Conservation (phyloP, 2,888 invertebrate genomes). For the Sylvicola fuscatus region DNA sequence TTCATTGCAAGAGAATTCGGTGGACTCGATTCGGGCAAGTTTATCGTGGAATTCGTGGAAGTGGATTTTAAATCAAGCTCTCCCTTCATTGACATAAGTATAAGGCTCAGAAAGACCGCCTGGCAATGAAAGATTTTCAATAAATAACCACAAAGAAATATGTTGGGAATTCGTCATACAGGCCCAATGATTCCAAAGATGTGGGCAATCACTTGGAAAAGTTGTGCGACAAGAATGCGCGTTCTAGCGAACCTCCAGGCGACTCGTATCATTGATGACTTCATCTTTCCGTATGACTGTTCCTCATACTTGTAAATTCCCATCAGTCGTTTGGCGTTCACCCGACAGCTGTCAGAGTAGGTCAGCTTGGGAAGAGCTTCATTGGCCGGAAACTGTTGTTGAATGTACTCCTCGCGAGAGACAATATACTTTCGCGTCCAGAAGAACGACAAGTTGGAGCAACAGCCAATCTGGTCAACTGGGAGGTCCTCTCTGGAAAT, state of each 20-base stretch:
- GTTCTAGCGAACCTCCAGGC: slow-evolving; percentile 7
- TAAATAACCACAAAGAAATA: too few species aligned
- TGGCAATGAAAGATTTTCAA: not conserved
- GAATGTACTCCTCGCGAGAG: not conserved
- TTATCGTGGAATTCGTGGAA: not conserved
- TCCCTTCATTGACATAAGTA: too few species aligned
- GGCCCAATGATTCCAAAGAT: slow-evolving; percentile 4
- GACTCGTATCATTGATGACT: slow-evolving; percentile 6
- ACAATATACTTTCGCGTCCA: slow-evolving; percentile 5
- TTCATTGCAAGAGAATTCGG: too few species aligned
- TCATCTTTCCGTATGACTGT: slow-evolving; percentile 4
- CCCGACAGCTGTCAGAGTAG: slow-evolving; percentile 5
- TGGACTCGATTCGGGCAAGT: not conserved
- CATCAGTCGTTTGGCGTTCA: slow-evolving; percentile 6
- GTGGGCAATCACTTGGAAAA: slow-evolving; percentile 5
- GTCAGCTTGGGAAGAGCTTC: slow-evolving; percentile 3
- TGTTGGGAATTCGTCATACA: not conserved
- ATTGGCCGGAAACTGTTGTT: not conserved
- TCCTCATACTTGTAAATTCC: slow-evolving; percentile 7
- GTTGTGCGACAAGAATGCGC: slow-evolving; percentile 5
- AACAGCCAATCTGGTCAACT: slow-evolving; percentile 6
- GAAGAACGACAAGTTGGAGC: slow-evolving; percentile 6
- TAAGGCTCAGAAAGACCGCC: not conserved
- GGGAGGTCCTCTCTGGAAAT: slow-evolving; percentile 4
- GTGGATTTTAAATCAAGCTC: not conserved